These are phyloP conservation scores for Zaprionus gabonicus DNA, from an alignment of 1,140 invertebrate genomes.

Conservation along the genomic window DNA sequence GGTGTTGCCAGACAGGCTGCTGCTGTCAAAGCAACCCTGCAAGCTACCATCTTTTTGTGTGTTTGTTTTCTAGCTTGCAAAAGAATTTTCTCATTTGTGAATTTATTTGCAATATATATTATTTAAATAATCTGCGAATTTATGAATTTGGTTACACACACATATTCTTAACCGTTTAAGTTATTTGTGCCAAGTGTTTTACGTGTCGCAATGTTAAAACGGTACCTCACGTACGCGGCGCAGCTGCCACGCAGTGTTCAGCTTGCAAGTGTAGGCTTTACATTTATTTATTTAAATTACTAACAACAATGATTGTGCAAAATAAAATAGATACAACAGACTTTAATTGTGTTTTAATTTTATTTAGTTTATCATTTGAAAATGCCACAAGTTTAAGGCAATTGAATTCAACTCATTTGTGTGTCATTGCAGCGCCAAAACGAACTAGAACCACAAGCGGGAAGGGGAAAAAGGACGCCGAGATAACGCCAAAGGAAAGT, in stretches of 20 bases:
- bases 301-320: slow-evolving; percentile 4
- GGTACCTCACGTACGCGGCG: not conserved
- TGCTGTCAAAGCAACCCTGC: slow-evolving; percentile 47
- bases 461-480: slow-evolving; percentile 5
- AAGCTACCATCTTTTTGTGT: slow-evolving; percentile 35
- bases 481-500: slow-evolving; percentile 3
- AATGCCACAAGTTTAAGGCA: not conserved
- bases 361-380: slow-evolving; percentile 6
- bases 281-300: slow-evolving; percentile 8
- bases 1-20: slow-evolving; percentile 1
- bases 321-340: slow-evolving; percentile 37
- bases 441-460: not conserved
- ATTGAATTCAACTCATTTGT: not conserved
- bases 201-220: not conserved
- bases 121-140: not conserved
- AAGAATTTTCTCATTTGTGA: slow-evolving; percentile 20
- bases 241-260: slow-evolving; percentile 20
- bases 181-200: slow-evolving; percentile 7
- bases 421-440: slow-evolving; percentile 20
- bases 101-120: not conserved
- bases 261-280: slow-evolving; percentile 28
- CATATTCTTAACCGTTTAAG: not conserved
- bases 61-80: slow-evolving; percentile 27
- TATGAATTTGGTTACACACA: not conserved
- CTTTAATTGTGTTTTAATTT: slow-evolving; percentile 38